These are phyloP conservation scores for Scaptomyza caliginosa DNA, from an alignment of 2,888 invertebrate species.

Conservation along the genomic window DNA sequence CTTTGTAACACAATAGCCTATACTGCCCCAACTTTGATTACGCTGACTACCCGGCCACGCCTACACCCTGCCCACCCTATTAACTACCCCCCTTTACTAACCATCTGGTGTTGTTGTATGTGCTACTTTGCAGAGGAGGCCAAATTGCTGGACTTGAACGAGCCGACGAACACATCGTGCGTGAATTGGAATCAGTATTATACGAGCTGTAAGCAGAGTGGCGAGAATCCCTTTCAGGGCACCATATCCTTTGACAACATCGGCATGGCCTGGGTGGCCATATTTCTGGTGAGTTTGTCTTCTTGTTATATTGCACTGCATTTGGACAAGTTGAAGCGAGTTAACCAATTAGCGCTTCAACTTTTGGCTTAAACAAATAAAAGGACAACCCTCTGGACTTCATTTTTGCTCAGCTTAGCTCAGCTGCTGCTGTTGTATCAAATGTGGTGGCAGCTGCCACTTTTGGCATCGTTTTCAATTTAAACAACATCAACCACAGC, in stretches of 20 bases:
- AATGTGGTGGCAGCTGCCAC: slow-evolving; percentile 51
- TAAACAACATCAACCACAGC: slow-evolving; percentile 28
- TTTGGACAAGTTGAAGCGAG: slow-evolving; percentile 1
- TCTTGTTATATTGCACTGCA: slow-evolving; percentile 1
- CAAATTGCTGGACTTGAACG: slow-evolving; percentile 85
- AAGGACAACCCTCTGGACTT: slow-evolving; percentile 9
- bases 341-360: slow-evolving; percentile 60
- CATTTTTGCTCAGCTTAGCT: slow-evolving; percentile 37
- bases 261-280: slow-evolving; percentile 99
- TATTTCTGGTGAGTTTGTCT: slow-evolving; percentile 95
- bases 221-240: slow-evolving; percentile 98
- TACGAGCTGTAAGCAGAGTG: slow-evolving; percentile 95
- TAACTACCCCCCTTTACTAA: background rate
- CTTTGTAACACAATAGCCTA: slow-evolving; percentile 27
- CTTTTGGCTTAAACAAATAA: slow-evolving; percentile 48
- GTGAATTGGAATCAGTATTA: slow-evolving; percentile 99
- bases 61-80: background rate
- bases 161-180: slow-evolving; percentile 90
- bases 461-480: slow-evolving; percentile 51
- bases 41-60: background rate
- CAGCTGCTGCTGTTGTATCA: slow-evolving; percentile 35
- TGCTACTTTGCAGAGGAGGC: slow-evolving; percentile 73
- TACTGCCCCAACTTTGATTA: background rate
- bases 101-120: background rate
- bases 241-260: slow-evolving; percentile 99